Evolutionary conservation across 2,888 invertebrate genomes (phyloP).

Genomic region (Synanthedon vespiformis): DNA sequence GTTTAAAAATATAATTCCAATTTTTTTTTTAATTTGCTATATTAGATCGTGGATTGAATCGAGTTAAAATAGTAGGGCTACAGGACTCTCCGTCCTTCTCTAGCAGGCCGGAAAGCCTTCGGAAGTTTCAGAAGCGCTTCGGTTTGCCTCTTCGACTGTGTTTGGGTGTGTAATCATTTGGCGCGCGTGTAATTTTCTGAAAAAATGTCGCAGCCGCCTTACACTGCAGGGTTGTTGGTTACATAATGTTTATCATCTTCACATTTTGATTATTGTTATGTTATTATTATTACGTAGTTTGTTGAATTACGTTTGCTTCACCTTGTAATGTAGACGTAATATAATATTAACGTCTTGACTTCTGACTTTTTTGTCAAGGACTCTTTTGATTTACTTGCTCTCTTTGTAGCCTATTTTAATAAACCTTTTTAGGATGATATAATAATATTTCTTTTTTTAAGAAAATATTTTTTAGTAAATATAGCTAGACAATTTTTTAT

Average conservation of each 20-base stretch:
- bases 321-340: background rate
- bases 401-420: too few species aligned
- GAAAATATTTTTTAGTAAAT: too few species aligned
- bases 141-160: slow-evolving; percentile 68
- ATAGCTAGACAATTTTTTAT: too few species aligned
- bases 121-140: slow-evolving; percentile 63
- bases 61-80: slow-evolving; percentile 30
- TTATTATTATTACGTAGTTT: slow-evolving; percentile 30
- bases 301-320: slow-evolving; percentile 2
- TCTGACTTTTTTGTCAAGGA: too few species aligned
- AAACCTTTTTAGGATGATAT: too few species aligned
- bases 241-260: slow-evolving; percentile 27
- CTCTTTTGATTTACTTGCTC: too few species aligned
- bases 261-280: slow-evolving; percentile 40
- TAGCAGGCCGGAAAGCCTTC: slow-evolving; percentile 49
- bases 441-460: too few species aligned
- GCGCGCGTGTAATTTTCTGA: slow-evolving; percentile 59
- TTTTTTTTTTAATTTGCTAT: too few species aligned
- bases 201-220: slow-evolving; percentile 48
- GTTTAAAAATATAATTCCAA: too few species aligned
- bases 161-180: slow-evolving; percentile 68
- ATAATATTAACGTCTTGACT: background rate
- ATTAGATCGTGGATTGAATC: slow-evolving; percentile 6
- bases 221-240: slow-evolving; percentile 19
- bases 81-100: slow-evolving; percentile 34